Percentiles rank a stretch among this genome's conserved stretches.
phyloP scores from a whole-genome alignment of 2,113 vertebrate species.

The Paradisaea rubra region DNA sequence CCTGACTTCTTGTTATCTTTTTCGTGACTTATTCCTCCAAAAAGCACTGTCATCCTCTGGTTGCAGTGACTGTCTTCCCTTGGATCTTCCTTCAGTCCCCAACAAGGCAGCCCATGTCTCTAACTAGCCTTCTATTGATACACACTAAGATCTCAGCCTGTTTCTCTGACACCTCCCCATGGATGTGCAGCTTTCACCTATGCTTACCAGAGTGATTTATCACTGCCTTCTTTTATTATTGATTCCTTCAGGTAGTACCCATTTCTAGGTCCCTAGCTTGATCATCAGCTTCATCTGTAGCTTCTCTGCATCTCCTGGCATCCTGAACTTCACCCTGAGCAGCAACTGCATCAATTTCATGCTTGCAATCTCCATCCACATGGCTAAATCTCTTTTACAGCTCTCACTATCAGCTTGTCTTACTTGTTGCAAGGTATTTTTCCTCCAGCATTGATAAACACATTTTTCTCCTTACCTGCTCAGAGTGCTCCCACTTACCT shows the following conservation, averaged over 20 bases:
- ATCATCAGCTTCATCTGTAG: not conserved
- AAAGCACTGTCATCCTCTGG: not conserved
- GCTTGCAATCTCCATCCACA: not conserved
- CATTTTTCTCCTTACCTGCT: not conserved
- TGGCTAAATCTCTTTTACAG: not conserved
- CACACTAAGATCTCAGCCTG: not conserved
- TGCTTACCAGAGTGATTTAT: not conserved
- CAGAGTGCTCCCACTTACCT: not conserved
- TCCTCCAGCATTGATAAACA: not conserved
- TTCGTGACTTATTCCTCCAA: not conserved
- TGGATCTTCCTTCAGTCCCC: not conserved
- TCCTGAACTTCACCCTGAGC: not conserved
- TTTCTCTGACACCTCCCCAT: not conserved
- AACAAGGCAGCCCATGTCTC: not conserved
- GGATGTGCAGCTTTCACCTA: not conserved
- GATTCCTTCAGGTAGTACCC: not conserved
- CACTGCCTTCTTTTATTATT: not conserved
- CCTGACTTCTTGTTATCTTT: not conserved
- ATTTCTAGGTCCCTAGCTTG: not conserved
- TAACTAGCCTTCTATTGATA: not conserved
- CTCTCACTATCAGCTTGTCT: not conserved
- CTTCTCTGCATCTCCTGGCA: not conserved
- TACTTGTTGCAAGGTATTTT: not conserved
- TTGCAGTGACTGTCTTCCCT: not conserved
- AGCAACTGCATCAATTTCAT: not conserved